A percentile compares a stretch with the other conserved stretches of the same genome.
These are phyloP conservation scores for Pseudomyrmex flavicornis DNA, from an alignment of 1,140 invertebrate genomes.

Conservation along the genomic window DNA sequence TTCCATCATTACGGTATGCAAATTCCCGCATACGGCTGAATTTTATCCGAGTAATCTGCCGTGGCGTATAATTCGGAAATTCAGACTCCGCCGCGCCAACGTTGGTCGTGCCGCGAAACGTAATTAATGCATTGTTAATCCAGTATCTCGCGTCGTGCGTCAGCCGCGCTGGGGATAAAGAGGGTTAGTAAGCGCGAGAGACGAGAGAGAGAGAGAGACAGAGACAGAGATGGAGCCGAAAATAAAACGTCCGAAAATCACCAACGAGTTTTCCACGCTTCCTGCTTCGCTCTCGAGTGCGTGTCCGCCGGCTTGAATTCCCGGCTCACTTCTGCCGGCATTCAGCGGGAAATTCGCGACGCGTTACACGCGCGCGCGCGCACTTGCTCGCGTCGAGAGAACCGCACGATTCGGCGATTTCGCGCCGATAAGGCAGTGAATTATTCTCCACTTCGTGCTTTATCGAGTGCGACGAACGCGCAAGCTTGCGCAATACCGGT, in stretches of 20 bases:
- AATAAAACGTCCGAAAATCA: constrained; percentile 70
- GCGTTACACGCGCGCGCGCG: constrained; percentile 50
- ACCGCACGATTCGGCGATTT: constrained; percentile 51
- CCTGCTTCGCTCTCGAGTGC: constrained; percentile 33
- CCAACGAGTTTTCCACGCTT: constrained; percentile 63
- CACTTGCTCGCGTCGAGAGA: neutral
- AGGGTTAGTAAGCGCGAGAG: neutral
- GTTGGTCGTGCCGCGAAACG: constrained; percentile 66
- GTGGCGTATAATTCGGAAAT: constrained; percentile 79
- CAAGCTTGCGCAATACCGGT: constrained; percentile 47
- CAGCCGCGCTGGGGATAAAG: constrained; percentile 48
- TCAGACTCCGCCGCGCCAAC: constrained; percentile 61
- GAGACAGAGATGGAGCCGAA: constrained; percentile 23
- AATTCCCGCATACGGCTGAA: constrained; percentile 76
- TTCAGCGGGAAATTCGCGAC: constrained; percentile 49
- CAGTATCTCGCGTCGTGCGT: constrained; percentile 70
- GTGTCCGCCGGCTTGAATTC: constrained; percentile 28
- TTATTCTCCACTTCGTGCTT: constrained; percentile 57
- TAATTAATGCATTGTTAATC: constrained; percentile 83
- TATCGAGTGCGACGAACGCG: constrained; percentile 58
- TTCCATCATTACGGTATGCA: constrained; percentile 76
- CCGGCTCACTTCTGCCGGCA: neutral
- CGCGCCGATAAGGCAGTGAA: constrained; percentile 58
- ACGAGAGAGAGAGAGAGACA: neutral
- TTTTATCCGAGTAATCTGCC: constrained; percentile 82